Conservation (phyloP, 2,797 vertebrate species). For the Ceryle rudis region DNA sequence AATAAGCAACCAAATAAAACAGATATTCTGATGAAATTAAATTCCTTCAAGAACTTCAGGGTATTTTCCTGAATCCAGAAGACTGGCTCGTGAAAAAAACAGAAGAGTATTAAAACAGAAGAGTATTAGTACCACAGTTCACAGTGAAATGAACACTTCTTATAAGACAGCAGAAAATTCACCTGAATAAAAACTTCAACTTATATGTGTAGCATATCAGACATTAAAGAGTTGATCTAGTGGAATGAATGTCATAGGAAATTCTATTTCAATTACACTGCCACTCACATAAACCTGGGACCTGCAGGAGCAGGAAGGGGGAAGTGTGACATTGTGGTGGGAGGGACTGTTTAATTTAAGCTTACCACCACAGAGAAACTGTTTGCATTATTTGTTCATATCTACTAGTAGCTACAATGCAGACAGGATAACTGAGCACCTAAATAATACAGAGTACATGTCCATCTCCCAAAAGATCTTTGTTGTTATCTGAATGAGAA, state of each 20-base stretch:
- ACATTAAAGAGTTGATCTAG: background rate
- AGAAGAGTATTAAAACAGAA: no score
- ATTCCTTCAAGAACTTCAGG: background rate
- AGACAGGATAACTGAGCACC: background rate
- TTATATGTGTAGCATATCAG: background rate
- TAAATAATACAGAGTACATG: background rate
- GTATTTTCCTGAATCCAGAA: background rate
- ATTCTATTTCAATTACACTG: background rate
- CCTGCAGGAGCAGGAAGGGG: background rate
- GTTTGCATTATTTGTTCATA: background rate
- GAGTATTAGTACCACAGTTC: accelerated
- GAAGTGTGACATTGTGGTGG: background rate
- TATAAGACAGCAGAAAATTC: background rate
- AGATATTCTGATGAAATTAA: background rate
- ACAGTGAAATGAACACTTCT: background rate
- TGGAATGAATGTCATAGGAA: background rate
- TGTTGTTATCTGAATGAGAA: background rate
- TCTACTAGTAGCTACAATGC: background rate
- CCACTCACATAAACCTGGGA: background rate
- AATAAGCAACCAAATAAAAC: background rate
- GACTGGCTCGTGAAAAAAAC: background rate
- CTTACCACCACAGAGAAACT: background rate
- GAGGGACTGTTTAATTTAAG: background rate
- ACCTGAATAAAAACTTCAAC: background rate
- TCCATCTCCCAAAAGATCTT: background rate